Evolutionary conservation across 2,888 invertebrate genomes (phyloP), one percentile per base, ranked within the genome.

Genomic region (Ormyrus thymus): DNA sequence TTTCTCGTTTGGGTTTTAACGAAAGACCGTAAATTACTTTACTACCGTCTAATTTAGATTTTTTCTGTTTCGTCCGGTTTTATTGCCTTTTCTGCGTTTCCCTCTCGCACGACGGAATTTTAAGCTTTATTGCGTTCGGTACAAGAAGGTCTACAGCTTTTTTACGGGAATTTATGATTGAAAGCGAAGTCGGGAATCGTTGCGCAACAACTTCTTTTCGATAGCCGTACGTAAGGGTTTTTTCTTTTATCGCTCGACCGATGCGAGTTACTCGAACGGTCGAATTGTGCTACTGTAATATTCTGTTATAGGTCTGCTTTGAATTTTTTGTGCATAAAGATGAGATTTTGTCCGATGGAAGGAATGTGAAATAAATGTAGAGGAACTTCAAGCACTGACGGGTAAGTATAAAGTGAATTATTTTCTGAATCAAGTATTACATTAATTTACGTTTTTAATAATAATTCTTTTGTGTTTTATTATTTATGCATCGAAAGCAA

Each of bases 241-340:
- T 5, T 70, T 58, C 29, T 29, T 71, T 62, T 29, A 6, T 53
- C n/a, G 11, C 10, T 70, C 29, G 58, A 29, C 29, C 29, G 29
- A 29, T 29, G 29, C 3, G 29, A 29, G 7, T 48, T 51, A 61
- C 15, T 43, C 13, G 48, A 13, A 29, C 29, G 29, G 29, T 29
- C 3, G 29, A 29, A 29, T 10, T 9, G 48, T 29, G 29, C 50
- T 62, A 45, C 50, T 43, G 50, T 8, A 62, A 72, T 68, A 70
- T 70, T 64, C 45, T 65, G 66, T 79, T 71, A 29, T 29, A 71
- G 55, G 45, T 71, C 43, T 56, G 70, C 61, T 75, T 79, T 66
- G 51, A 62, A 68, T 76, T 61, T 56, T 75, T 29, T 50, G 7
- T 46, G 9, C 68, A 66, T 79, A 79, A 76, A 79, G 72, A 56